Evolutionary conservation across 2,113 vertebrate species (phyloP).

Genomic region (Nipponia nippon): DNA sequence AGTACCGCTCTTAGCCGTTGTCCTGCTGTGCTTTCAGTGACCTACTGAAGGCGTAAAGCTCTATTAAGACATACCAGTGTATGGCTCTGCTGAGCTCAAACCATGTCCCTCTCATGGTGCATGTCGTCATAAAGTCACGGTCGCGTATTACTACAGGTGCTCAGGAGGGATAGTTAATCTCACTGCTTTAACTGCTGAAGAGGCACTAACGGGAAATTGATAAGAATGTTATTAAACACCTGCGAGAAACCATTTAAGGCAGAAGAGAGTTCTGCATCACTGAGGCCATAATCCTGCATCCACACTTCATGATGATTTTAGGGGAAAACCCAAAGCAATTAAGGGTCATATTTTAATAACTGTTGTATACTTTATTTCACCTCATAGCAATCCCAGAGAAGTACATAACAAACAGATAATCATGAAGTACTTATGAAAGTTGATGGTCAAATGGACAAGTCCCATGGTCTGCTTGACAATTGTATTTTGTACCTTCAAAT

Average conservation of each 20-base stretch:
- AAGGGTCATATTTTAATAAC: neutral
- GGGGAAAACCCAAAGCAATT: neutral
- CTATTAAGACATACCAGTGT: neutral
- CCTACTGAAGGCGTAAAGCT: neutral
- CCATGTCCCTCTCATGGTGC: neutral
- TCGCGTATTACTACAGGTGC: neutral
- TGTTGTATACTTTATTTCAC: neutral
- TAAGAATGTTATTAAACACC: constrained; percentile 10
- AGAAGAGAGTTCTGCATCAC: neutral
- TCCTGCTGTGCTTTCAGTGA: accelerated
- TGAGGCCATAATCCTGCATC: neutral
- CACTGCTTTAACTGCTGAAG: neutral
- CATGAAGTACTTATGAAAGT: neutral
- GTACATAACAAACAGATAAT: neutral
- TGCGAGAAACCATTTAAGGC: neutral
- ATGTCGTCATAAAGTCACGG: accelerated
- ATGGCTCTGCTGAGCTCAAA: neutral
- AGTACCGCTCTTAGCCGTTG: neutral
- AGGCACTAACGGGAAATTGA: neutral
- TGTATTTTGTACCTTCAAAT: neutral
- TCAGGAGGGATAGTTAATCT: neutral
- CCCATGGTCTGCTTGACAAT: neutral
- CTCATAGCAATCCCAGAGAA: neutral
- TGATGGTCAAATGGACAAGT: neutral
- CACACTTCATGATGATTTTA: neutral